Base-by-base conservation (phyloP, 2,888 invertebrate genomes). In the Chydorus sphaericus region DNA sequence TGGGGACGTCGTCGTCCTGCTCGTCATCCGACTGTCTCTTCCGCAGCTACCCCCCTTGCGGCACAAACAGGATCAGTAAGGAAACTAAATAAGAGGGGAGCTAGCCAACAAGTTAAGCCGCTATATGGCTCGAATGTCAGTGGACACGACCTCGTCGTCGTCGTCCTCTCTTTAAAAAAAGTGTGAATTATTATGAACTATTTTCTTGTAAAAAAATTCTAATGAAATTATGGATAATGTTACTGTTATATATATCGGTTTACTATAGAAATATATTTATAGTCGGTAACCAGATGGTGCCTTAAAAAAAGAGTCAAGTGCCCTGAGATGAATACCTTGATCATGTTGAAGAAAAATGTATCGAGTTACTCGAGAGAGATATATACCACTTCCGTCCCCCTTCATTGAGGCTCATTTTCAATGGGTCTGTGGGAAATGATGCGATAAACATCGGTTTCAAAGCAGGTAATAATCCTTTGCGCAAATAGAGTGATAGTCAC, bases 21-120 rank as follows among this genome's bases (percentile, higher is more conserved):
- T n/a, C n/a, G n/a, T n/a, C n/a, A n/a, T n/a, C n/a, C n/a, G n/a
- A n/a, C n/a, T n/a, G n/a, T n/a, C n/a, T n/a, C n/a, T n/a, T n/a
- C n/a, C n/a, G n/a, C n/a, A n/a, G n/a, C n/a, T n/a, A n/a, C n/a
- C n/a, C n/a, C n/a, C n/a, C n/a, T n/a, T n/a, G n/a, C n/a, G n/a
- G n/a, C n/a, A 44, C 44, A 44, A 44, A 44, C 44, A 44, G 44
- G 44, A 44, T 44, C 44, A 44, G 44, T n/a, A n/a, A n/a, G n/a
- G n/a, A n/a, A n/a, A n/a, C n/a, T n/a, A n/a, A n/a, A n/a, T n/a
- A n/a, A n/a, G n/a, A n/a, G n/a, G n/a, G n/a, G n/a, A n/a, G n/a
- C n/a, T n/a, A n/a, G 28, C 44, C 44, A 44, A 44, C 44, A 44
- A 44, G 44, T 44, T 44, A 44, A 44, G 44, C 44, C 44, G 44